These are phyloP conservation scores for Muraenolepis orangiensis DNA, from an alignment of 2,797 vertebrate species.

Conservation along the genomic window DNA sequence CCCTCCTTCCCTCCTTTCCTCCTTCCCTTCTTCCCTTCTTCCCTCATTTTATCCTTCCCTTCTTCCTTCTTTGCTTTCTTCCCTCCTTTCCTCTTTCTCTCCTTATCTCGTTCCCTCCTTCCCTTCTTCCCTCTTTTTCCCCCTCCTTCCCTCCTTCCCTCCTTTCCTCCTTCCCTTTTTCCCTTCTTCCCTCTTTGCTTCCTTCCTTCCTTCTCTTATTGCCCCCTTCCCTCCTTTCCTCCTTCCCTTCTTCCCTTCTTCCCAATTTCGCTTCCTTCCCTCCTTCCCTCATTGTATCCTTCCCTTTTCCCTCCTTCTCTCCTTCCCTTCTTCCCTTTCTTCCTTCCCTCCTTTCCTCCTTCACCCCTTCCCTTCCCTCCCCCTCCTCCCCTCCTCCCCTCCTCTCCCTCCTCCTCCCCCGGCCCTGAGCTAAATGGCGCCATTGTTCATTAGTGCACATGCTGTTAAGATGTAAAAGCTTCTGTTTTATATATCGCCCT, in stretches of 20 bases:
- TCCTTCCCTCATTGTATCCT: constrained; percentile 15
- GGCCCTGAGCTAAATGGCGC: constrained; percentile 54
- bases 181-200: too few species aligned
- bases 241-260: too few species aligned
- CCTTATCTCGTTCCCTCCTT: too few species aligned
- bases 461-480: constrained; percentile 51
- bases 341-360: too few species aligned
- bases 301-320: too few species aligned
- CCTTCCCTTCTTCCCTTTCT: too few species aligned
- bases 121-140: too few species aligned
- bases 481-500: constrained; percentile 62
- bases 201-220: too few species aligned
- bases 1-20: constrained; percentile 21
- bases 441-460: constrained; percentile 64
- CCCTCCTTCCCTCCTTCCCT: constrained; percentile 15
- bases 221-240: too few species aligned
- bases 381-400: constrained; percentile 12
- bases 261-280: constrained; percentile 14
- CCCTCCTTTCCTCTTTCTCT: too few species aligned
- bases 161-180: constrained; percentile 15
- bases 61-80: too few species aligned
- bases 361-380: constrained; percentile 23
- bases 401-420: constrained; percentile 11
- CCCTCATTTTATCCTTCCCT: too few species aligned
- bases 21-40: constrained; percentile 15